phyloP scores from a whole-genome alignment of 2,113 vertebrate species.

The Tachycineta bicolor region DNA sequence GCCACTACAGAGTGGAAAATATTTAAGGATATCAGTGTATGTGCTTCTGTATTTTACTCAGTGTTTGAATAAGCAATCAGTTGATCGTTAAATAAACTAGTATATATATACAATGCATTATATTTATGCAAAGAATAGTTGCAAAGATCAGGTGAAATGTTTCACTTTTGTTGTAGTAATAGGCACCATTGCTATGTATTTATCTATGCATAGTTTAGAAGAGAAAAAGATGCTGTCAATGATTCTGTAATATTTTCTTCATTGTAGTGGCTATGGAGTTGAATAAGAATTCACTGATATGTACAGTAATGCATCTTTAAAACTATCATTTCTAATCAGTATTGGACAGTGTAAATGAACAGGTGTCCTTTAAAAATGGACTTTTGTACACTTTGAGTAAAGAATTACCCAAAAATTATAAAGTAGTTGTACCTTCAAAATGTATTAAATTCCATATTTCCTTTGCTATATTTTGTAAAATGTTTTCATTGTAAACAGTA shows the following conservation, averaged over 20 bases:
- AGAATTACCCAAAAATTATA: constrained; percentile 69
- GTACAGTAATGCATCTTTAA: constrained; percentile 66
- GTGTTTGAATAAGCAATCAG: constrained; percentile 62
- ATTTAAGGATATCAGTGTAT: constrained; percentile 67
- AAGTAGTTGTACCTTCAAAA: constrained; percentile 76
- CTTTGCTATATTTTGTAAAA: constrained; percentile 77
- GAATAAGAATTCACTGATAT: constrained; percentile 66
- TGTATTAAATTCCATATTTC: constrained; percentile 77
- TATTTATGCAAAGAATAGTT: constrained; percentile 52
- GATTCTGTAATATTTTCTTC: constrained; percentile 72
- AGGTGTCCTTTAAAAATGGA: constrained; percentile 67
- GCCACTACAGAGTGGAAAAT: constrained; percentile 66
- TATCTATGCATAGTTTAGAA: constrained; percentile 71
- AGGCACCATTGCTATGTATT: constrained; percentile 67
- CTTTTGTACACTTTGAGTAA: constrained; percentile 76
- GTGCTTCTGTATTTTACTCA: constrained; percentile 60
- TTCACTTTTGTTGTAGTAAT: constrained; percentile 62
- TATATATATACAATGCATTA: constrained; percentile 45
- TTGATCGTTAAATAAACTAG: constrained; percentile 28
- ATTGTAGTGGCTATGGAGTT: constrained; percentile 72
- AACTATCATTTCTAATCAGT: constrained; percentile 62
- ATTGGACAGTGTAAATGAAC: constrained; percentile 55
- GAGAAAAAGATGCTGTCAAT: constrained; percentile 65
- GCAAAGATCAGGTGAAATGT: constrained; percentile 58
- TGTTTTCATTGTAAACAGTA: constrained; percentile 74